Conservation (phyloP, 2,797 vertebrate genomes). For the Gambusia yucatana region DNA sequence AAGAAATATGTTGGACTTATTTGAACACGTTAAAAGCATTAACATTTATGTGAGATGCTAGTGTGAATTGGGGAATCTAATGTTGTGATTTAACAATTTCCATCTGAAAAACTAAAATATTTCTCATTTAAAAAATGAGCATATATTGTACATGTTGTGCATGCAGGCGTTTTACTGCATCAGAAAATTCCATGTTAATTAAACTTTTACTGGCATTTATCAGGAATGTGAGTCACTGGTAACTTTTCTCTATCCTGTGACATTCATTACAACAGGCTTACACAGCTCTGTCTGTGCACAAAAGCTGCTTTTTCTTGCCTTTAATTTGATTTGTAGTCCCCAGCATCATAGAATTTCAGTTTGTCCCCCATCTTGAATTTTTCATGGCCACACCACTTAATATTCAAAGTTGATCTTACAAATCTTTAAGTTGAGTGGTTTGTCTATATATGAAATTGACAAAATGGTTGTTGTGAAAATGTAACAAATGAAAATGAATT, state of each 20-base stretch:
- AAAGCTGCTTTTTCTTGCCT: constrained; percentile 37
- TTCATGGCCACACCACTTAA: not conserved
- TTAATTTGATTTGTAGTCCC: constrained; percentile 66
- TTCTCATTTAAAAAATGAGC: not conserved
- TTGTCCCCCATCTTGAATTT: constrained; percentile 24
- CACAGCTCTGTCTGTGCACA: constrained; percentile 38
- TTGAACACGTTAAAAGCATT: not conserved
- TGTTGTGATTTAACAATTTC: not conserved
- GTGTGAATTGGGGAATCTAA: not conserved
- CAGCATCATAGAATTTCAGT: constrained; percentile 31
- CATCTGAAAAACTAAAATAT: not conserved
- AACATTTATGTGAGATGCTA: not conserved
- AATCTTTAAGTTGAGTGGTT: not conserved
- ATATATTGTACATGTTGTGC: not conserved
- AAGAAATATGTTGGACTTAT: not conserved
- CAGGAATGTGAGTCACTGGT: constrained; percentile 20
- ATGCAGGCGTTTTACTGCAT: not conserved
- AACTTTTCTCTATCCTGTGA: constrained; percentile 65
- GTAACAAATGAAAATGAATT: not conserved
- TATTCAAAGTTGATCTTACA: not conserved
- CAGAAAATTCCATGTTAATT: not conserved
- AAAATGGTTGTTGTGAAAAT: not conserved
- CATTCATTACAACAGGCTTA: constrained; percentile 64
- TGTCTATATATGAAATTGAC: not conserved
- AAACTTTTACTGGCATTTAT: constrained; percentile 6